Evolutionary conservation across 2,888 invertebrate genomes (phyloP).

Genomic region (Athalia circularis): DNA sequence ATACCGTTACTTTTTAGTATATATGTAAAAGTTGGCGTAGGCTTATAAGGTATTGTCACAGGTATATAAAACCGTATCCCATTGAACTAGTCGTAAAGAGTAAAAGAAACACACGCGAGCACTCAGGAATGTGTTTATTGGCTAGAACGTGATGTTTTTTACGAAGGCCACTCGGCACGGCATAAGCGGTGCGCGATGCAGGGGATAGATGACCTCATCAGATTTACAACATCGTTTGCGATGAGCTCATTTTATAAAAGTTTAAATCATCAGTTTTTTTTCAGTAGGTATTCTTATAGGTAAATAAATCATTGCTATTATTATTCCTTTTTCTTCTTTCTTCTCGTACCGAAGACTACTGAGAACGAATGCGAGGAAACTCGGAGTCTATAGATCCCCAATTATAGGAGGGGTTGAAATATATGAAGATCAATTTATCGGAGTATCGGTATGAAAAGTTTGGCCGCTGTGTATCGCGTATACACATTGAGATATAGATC

Average conservation of each 20-base stretch:
- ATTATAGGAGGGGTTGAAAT: not conserved
- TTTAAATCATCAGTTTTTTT: conserved; percentile 26
- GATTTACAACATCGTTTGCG: conserved; percentile 35
- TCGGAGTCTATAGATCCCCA: not conserved
- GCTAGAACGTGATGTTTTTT: conserved; percentile 37
- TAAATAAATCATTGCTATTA: not conserved
- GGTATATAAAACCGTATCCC: not conserved
- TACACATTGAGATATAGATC: conserved; percentile 2
- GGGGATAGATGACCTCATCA: conserved; percentile 27
- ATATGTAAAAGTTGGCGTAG: too few relatives aligned
- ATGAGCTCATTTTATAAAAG: conserved; percentile 37
- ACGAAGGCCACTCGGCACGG: conserved; percentile 3
- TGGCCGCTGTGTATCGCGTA: too few relatives aligned
- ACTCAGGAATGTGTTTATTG: conserved; percentile 38
- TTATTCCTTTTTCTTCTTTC: not conserved
- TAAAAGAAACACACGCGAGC: not conserved
- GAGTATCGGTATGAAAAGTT: too few relatives aligned
- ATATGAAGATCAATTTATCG: too few relatives aligned
- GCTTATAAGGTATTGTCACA: not conserved
- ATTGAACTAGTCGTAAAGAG: not conserved
- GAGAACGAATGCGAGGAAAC: not conserved
- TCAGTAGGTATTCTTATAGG: not conserved
- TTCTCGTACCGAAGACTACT: not conserved
- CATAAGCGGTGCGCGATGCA: too few relatives aligned
- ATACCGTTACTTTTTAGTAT: too few relatives aligned